Conservation (phyloP, 1,140 invertebrate genomes). For the Neuroterus valhalla region DNA sequence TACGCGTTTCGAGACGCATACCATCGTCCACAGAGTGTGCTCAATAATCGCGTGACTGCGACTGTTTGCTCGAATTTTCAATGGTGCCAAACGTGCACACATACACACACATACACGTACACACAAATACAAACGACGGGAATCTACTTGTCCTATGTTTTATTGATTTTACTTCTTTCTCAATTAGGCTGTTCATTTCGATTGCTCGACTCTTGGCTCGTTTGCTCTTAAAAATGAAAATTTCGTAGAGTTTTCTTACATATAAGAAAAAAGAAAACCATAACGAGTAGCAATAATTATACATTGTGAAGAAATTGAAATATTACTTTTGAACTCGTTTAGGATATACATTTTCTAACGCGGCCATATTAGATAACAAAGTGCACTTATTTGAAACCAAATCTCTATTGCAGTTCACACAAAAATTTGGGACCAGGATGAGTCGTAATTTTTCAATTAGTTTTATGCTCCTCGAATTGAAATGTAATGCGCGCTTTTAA, state of each 20-base stretch:
- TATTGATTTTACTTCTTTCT: constrained; percentile 31
- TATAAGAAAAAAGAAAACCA: no score
- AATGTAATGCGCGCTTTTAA: background rate
- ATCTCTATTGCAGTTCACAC: background rate
- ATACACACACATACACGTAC: background rate
- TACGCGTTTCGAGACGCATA: constrained; percentile 53
- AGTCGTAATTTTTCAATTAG: background rate
- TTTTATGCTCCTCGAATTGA: background rate
- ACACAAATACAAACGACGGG: background rate
- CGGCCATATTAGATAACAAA: background rate
- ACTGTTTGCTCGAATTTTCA: constrained; percentile 55
- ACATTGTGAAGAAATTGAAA: no score
- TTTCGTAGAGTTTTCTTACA: no score
- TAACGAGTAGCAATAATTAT: no score
- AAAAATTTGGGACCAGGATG: constrained; percentile 11
- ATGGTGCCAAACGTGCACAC: constrained; percentile 56
- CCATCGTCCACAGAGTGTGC: constrained; percentile 52
- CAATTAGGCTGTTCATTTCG: constrained; percentile 29
- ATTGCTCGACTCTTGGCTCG: constrained; percentile 38
- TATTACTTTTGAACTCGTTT: no score
- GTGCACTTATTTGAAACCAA: constrained; percentile 9
- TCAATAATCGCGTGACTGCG: constrained; percentile 51
- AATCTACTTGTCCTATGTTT: constrained; percentile 2
- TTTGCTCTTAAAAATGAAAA: background rate
- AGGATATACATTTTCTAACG: background rate